Percentiles rank a stretch among this genome's conserved stretches.
phyloP scores from a whole-genome alignment of 2,113 vertebrate genomes.

The Rostratula benghalensis region DNA sequence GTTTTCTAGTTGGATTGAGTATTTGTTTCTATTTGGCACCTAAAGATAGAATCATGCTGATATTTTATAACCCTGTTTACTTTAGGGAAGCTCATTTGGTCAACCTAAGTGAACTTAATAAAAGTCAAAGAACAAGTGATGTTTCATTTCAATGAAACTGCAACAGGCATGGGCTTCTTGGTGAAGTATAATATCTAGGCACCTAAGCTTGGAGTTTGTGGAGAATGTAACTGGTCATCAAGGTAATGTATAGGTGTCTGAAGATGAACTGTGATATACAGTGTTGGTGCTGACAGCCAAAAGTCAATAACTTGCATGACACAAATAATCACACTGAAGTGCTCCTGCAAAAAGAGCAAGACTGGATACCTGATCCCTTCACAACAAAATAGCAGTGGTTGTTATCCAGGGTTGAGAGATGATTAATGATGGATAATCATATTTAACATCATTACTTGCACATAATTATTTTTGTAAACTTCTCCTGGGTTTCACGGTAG shows the following conservation, averaged over 20 bases:
- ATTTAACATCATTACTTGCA: conserved; percentile 41
- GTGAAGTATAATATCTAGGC: not conserved
- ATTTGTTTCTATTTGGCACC: conserved; percentile 72
- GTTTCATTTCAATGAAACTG: conserved; percentile 56
- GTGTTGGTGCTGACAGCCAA: not conserved
- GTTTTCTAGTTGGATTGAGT: conserved; percentile 71
- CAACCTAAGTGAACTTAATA: conserved; percentile 73
- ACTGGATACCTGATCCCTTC: conserved; percentile 37
- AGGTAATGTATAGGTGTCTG: not conserved
- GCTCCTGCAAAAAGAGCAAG: conserved; percentile 54
- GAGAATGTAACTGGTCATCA: not conserved
- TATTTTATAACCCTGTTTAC: conserved; percentile 67
- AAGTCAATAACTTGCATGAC: not conserved
- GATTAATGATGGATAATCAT: conserved; percentile 27
- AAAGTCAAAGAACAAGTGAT: conserved; percentile 65
- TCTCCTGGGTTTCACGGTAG: conserved; percentile 4
- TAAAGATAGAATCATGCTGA: conserved; percentile 61
- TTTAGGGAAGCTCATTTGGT: conserved; percentile 69
- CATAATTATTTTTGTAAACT: conserved; percentile 32
- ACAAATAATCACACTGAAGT: conserved; percentile 52
- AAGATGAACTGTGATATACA: conserved; percentile 11
- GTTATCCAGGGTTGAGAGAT: conserved; percentile 40
- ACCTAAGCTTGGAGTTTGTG: not conserved
- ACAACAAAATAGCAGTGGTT: not conserved
- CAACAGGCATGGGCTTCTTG: not conserved